Percentiles rank a stretch among this genome's conserved stretches.
Evolutionary conservation across 2,113 vertebrate species (phyloP).

Genomic region (Ciconia boyciana): DNA sequence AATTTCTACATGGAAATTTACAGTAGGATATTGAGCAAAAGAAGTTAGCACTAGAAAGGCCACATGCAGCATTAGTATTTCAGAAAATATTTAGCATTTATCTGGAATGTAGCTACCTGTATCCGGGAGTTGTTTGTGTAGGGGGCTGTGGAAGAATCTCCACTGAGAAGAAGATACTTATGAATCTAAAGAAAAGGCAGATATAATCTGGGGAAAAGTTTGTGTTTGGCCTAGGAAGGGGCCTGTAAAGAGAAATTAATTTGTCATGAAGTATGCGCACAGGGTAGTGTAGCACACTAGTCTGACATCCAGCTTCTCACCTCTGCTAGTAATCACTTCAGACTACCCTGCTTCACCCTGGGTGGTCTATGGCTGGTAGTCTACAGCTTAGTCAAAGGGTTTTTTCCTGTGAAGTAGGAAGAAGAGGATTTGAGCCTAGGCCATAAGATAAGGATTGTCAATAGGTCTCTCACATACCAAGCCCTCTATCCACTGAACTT

Average conservation of each 20-base stretch:
- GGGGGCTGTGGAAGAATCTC: not conserved
- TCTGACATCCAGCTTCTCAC: not conserved
- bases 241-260: not conserved
- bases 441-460: not conserved
- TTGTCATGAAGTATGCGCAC: not conserved
- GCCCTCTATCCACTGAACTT: not conserved
- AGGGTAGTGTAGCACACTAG: too few species aligned
- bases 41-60: not conserved
- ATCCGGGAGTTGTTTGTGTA: not conserved
- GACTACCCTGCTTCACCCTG: not conserved
- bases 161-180: not conserved
- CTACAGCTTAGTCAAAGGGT: accelerated
- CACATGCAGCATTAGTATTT: not conserved
- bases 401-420: not conserved
- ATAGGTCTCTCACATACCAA: not conserved
- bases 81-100: not conserved
- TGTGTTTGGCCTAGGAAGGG: not conserved
- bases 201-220: not conserved
- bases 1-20: not conserved
- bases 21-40: not conserved
- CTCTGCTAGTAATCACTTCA: not conserved
- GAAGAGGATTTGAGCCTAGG: not conserved
- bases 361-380: not conserved
- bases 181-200: not conserved
- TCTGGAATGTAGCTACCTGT: not conserved